Conservation (phyloP, 2,113 vertebrate genomes). For the Pangasianodon gigas region DNA sequence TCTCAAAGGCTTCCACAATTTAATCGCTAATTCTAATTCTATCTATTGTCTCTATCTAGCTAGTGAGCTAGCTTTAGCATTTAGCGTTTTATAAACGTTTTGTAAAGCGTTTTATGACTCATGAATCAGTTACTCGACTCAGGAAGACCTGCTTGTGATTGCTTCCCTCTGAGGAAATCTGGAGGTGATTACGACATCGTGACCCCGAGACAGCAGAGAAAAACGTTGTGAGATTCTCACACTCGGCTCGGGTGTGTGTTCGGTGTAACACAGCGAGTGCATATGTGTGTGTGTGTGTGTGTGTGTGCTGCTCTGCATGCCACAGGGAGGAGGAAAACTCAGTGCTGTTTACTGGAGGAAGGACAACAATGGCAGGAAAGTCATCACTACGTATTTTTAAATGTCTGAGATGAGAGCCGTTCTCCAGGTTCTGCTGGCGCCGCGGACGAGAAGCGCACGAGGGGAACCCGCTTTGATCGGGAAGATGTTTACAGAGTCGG, state of each 20-base stretch:
- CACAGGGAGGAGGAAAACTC: slow-evolving; percentile 67
- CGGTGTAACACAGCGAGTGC: neutral
- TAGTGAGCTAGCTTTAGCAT: neutral
- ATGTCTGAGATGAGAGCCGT: slow-evolving; percentile 46
- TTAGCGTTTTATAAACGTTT: neutral
- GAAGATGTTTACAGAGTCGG: neutral
- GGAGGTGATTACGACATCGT: neutral
- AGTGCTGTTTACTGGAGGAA: slow-evolving; percentile 66
- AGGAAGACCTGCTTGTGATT: neutral
- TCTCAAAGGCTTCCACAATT: no score
- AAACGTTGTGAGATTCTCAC: neutral
- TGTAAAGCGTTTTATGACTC: neutral
- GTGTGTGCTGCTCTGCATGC: slow-evolving; percentile 9
- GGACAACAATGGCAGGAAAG: slow-evolving; percentile 76
- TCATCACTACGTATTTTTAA: slow-evolving; percentile 58
- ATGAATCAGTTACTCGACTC: neutral
- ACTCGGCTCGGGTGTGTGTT: neutral
- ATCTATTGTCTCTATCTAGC: no score
- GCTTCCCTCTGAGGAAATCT: neutral
- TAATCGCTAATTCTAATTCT: no score
- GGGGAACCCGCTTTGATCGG: slow-evolving; percentile 41
- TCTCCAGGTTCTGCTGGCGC: slow-evolving; percentile 59
- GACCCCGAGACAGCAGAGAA: neutral
- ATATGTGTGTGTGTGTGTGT: neutral
- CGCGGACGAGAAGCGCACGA: slow-evolving; percentile 39